Evolutionary conservation across 2,113 vertebrate species (phyloP), one percentile per base, ranked within the genome.

Genomic region (Polyodon spathula): DNA sequence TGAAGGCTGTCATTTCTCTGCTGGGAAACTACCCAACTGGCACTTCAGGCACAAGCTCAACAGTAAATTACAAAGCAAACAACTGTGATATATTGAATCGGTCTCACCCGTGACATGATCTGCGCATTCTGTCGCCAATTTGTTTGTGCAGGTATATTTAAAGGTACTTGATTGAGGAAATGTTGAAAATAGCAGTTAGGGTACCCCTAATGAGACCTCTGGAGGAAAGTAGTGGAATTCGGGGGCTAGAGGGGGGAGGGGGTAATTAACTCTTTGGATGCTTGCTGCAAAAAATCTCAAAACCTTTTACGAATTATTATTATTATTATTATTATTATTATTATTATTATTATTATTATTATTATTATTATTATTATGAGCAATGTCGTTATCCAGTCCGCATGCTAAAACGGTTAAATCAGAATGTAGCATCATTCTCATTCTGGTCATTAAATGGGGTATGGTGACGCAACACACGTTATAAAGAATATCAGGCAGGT

Each of bases 151-250:
- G 78, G 82, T 83, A 78, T 83, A 84, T 81, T 89, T 88, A 82
- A 86, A 79, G 78, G 79, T 75, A 50, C 76, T 79, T 86, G 86
- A 88, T 86, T 83, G 84, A 86, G 86, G 82, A 86, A 87, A 87
- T 48, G 81, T 85, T 84, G 81, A 66, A 86, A 84, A 88, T 82
- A 84, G 84, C 78, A 79, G 73, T 61, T 64, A 80, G 78, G 75
- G 78, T 78, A 88, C 52, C 76, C 82, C 84, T 89, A 90, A 89
- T 84, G 84, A 90, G 88, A 84, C 83, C 81, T 80, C 81, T 66
- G 72, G 84, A 86, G 85, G 81, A 81, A 83, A 82, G 78, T 62
- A 10, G 73, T 15, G 80, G 76, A 72, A 70, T 76, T 76, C 74
- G 71, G 62, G 69, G 73, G 59, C 67, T 76, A 62, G 76, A 4